phyloP scores from a whole-genome alignment of 1,140 invertebrate genomes.

The Oedothorax gibbosus region DNA sequence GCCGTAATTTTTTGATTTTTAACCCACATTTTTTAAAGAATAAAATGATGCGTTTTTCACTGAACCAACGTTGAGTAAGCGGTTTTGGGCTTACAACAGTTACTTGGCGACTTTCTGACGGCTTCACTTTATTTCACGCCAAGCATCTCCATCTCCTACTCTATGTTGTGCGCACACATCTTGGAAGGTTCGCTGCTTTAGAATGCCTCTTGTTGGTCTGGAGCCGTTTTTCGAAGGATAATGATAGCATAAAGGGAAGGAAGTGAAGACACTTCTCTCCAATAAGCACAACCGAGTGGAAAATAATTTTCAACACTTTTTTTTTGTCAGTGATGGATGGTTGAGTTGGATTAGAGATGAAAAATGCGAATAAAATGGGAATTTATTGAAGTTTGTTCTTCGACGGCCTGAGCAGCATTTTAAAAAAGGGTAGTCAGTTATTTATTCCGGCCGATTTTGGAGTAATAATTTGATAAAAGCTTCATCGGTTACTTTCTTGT shows the following conservation, averaged over 20 bases:
- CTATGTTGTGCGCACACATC: not conserved
- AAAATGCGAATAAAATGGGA: constrained; percentile 23
- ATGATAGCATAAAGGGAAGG: not conserved
- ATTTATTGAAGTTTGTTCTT: not conserved
- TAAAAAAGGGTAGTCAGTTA: too few relatives aligned
- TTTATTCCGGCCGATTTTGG: too few relatives aligned
- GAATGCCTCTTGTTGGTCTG: constrained; percentile 1
- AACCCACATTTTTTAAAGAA: too few relatives aligned
- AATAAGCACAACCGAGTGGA: not conserved
- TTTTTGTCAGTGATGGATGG: constrained; percentile 44
- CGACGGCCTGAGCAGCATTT: too few relatives aligned
- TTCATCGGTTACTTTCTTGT: too few relatives aligned
- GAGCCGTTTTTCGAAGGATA: constrained; percentile 24
- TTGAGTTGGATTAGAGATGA: constrained; percentile 12
- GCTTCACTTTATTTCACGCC: not conserved
- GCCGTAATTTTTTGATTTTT: too few relatives aligned
- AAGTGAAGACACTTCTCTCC: constrained; percentile 1
- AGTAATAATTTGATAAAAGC: too few relatives aligned
- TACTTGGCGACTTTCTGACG: too few relatives aligned
- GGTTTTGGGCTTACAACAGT: not conserved
- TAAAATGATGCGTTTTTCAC: too few relatives aligned
- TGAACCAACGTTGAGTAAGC: too few relatives aligned
- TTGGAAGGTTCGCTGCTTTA: constrained; percentile 12
- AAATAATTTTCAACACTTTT: constrained; percentile 37
- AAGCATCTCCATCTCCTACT: not conserved